phyloP scores from a whole-genome alignment of 1,140 invertebrate species.

The Neodiprion pinetum region DNA sequence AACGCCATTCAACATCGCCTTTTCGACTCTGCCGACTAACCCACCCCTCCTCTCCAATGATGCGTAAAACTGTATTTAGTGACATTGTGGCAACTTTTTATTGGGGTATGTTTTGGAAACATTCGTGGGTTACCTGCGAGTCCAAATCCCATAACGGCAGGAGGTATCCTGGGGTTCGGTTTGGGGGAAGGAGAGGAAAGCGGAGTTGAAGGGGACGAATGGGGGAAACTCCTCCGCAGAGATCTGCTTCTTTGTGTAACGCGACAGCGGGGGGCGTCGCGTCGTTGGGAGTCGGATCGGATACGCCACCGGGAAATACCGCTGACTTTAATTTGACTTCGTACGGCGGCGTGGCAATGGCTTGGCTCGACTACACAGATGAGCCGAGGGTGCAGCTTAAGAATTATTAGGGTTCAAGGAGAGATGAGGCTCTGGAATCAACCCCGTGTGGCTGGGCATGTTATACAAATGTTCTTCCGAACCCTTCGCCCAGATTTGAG shows the following conservation, averaged over 20 bases:
- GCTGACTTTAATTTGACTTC: background rate
- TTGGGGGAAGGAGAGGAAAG: background rate
- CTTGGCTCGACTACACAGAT: no score
- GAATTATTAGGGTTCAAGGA: no score
- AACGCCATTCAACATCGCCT: background rate
- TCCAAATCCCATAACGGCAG: background rate
- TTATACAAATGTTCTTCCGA: no score
- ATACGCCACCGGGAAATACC: background rate
- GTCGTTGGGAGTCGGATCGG: background rate
- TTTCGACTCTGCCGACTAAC: background rate
- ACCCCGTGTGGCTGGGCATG: no score
- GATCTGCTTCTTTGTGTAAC: background rate
- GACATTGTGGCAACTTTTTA: conserved; percentile 13
- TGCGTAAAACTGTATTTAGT: conserved; percentile 16
- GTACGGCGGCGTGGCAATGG: background rate
- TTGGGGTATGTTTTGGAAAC: conserved; percentile 7
- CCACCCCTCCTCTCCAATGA: background rate
- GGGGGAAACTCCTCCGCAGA: conserved; percentile 1
- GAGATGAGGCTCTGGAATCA: no score
- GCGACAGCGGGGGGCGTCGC: background rate
- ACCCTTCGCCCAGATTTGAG: no score
- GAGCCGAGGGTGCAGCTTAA: no score
- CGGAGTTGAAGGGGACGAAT: background rate
- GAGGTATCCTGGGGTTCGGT: conserved; percentile 3
- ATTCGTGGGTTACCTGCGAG: background rate